phyloP scores from a whole-genome alignment of 2,113 vertebrate genomes.

The Onychostoma macrolepis region DNA sequence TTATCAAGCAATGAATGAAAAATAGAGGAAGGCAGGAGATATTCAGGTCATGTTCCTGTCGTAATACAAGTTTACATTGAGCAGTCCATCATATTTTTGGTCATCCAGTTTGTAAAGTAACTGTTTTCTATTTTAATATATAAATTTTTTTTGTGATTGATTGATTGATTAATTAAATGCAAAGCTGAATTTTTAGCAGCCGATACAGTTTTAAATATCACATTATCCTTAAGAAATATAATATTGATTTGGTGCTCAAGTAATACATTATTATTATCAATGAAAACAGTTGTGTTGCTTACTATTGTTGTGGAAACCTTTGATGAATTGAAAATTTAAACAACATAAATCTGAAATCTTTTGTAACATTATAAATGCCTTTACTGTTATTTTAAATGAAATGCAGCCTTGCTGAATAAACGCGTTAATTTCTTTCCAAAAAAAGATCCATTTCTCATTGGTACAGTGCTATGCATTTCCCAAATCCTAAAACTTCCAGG shows the following conservation, averaged over 20 bases:
- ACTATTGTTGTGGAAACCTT: background rate
- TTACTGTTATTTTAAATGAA: background rate
- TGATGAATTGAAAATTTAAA: background rate
- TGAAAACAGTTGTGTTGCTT: background rate
- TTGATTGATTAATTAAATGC: too few relatives aligned
- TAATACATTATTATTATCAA: background rate
- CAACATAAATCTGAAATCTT: background rate
- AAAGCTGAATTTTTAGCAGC: background rate
- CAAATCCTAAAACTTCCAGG: background rate
- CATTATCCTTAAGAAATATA: background rate
- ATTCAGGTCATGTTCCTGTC: background rate
- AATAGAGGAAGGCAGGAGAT: background rate
- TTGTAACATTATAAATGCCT: background rate
- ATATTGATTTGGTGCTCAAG: background rate
- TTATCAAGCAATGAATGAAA: background rate
- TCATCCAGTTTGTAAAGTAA: background rate
- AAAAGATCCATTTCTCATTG: too few relatives aligned
- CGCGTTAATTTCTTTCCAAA: too few relatives aligned
- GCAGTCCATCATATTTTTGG: background rate
- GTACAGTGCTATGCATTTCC: background rate
- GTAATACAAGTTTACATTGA: background rate
- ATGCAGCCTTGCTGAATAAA: too few relatives aligned
- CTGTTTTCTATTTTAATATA: background rate
- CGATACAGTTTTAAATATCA: background rate
- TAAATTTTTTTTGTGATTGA: too few relatives aligned